A percentile compares a stretch with the other conserved stretches of the same genome.
phyloP scores from a whole-genome alignment of 2,797 vertebrate species.

The Anabas testudineus region DNA sequence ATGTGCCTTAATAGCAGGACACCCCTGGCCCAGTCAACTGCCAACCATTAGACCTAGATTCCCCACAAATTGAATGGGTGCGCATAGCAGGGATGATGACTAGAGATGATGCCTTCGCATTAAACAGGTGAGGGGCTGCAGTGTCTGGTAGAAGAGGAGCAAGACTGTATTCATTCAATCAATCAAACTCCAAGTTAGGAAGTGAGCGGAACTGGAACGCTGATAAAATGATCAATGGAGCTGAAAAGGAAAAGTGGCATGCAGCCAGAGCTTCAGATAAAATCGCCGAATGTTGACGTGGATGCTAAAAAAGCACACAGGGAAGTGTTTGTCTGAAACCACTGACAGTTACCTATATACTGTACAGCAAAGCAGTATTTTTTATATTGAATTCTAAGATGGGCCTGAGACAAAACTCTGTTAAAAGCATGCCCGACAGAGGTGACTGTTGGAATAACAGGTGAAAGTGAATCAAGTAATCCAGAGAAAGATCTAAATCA shows the following conservation, averaged over 20 bases:
- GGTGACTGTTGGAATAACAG: constrained; percentile 42
- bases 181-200: background rate
- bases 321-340: constrained; percentile 4
- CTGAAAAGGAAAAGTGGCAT: constrained; percentile 1
- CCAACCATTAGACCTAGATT: constrained; percentile 57
- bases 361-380: background rate
- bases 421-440: constrained; percentile 12
- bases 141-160: constrained; percentile 30
- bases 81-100: constrained; percentile 37
- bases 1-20: constrained; percentile 23
- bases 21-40: constrained; percentile 48
- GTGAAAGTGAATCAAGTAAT: constrained; percentile 60
- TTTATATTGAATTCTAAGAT: background rate
- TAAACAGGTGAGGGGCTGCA: constrained; percentile 43
- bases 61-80: constrained; percentile 31
- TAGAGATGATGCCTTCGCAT: constrained; percentile 44
- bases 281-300: background rate
- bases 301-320: background rate
- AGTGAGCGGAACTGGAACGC: background rate
- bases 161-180: constrained; percentile 31
- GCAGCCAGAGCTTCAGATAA: background rate
- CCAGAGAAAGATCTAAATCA: constrained; percentile 63
- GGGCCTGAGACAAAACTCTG: background rate
- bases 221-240: background rate
- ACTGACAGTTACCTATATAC: background rate